phyloP scores from a whole-genome alignment of 2,888 invertebrate species.

The Luperina nickerlii region DNA sequence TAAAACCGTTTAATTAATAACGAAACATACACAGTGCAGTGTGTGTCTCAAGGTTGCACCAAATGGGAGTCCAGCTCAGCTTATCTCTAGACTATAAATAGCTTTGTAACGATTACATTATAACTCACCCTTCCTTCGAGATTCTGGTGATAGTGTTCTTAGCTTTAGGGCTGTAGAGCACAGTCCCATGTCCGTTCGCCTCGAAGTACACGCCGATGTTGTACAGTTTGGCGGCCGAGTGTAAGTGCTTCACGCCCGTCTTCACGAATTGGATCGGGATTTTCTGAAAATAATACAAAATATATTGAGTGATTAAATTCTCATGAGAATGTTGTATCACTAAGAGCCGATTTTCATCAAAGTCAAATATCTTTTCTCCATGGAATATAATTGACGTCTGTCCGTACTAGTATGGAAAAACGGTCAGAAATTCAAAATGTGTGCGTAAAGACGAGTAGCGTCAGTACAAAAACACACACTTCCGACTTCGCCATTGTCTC shows the following conservation, averaged over 20 bases:
- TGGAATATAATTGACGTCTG: no score
- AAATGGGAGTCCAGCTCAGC: no score
- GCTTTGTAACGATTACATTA: neutral
- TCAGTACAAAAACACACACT: neutral
- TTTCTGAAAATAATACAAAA: conserved; percentile 89
- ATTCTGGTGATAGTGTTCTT: conserved; percentile 90
- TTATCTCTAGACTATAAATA: neutral
- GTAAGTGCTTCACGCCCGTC: conserved; percentile 99
- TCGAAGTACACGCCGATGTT: conserved; percentile 99
- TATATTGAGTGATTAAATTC: neutral
- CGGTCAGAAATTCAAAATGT: neutral
- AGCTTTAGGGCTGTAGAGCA: conserved; percentile 94
- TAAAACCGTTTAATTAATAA: no score
- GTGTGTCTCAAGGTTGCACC: no score
- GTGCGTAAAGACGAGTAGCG: neutral
- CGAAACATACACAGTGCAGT: no score
- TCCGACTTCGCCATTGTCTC: no score
- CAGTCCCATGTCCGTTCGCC: conserved; percentile 99
- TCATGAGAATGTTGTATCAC: neutral
- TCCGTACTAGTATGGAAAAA: no score
- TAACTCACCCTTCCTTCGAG: conserved; percentile 83
- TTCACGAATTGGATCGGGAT: conserved; percentile 97
- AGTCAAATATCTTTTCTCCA: no score
- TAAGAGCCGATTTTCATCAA: neutral
- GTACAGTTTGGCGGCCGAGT: conserved; percentile 96